Conservation (phyloP, 2,888 invertebrate species). For the Chrysolina haemoptera region DNA sequence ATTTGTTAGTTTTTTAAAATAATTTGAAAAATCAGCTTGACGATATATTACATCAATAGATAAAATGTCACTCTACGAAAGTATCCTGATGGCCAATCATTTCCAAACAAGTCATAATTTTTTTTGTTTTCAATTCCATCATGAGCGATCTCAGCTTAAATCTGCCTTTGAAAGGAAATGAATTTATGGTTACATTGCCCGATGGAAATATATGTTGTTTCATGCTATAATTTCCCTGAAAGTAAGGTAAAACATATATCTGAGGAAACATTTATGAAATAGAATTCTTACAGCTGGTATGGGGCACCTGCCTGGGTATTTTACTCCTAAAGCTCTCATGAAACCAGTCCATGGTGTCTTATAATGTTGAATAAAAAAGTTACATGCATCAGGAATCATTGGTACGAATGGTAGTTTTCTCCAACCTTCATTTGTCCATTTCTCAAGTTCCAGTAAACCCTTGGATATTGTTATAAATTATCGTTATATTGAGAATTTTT, state of each 20-base stretch:
- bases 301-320: constrained; percentile 48
- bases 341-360: constrained; percentile 27
- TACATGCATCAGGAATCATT: constrained; percentile 44
- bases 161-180: constrained; percentile 28
- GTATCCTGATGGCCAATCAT: constrained; percentile 3
- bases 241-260: background rate
- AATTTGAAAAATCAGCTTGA: no score
- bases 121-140: background rate
- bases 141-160: constrained; percentile 11
- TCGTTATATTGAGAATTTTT: background rate
- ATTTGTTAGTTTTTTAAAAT: no score
- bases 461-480: background rate
- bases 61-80: background rate
- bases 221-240: constrained; percentile 37
- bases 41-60: no score
- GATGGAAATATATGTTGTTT: constrained; percentile 27
- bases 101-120: constrained; percentile 6
- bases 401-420: constrained; percentile 45
- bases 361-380: constrained; percentile 30
- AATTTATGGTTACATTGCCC: background rate
- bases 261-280: background rate
- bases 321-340: constrained; percentile 32
- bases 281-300: constrained; percentile 43
- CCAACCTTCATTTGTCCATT: constrained; percentile 47
- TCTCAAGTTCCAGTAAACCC: constrained; percentile 32